These are phyloP conservation scores for Poecilia velifera DNA, from an alignment of 2,797 vertebrate species.

Conservation along the genomic window DNA sequence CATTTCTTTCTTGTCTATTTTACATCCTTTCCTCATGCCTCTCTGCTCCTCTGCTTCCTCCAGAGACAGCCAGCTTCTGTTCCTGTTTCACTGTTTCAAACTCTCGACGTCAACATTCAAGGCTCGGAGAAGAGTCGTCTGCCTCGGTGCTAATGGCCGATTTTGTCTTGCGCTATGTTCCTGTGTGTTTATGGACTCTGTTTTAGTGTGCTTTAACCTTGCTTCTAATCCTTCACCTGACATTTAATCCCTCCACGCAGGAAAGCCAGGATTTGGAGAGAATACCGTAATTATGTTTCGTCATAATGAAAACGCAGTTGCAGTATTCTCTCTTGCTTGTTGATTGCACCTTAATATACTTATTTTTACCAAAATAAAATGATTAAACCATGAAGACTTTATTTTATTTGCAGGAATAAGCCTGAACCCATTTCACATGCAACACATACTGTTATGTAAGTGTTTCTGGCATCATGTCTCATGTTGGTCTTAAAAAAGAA, in stretches of 20 bases:
- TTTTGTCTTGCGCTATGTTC: conserved; percentile 7
- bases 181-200: conserved; percentile 13
- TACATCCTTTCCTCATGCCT: background rate
- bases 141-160: conserved; percentile 15
- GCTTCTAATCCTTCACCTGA: conserved; percentile 47
- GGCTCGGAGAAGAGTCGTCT: background rate
- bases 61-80: background rate
- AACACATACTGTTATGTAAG: conserved; percentile 46
- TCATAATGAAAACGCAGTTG: conserved; percentile 51
- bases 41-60: background rate
- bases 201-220: conserved; percentile 36
- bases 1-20: conserved; percentile 1
- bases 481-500: conserved; percentile 40
- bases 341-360: background rate
- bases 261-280: conserved; percentile 54
- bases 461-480: conserved; percentile 43
- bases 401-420: conserved; percentile 10
- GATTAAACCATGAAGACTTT: background rate
- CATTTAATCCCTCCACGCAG: conserved; percentile 49
- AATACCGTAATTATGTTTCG: conserved; percentile 65
- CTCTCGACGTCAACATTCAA: background rate
- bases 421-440: conserved; percentile 27
- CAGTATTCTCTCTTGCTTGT: background rate
- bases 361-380: conserved; percentile 4
- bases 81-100: background rate